Conservation (phyloP, 2,797 vertebrate genomes). For the Setipinna tenuifilis region DNA sequence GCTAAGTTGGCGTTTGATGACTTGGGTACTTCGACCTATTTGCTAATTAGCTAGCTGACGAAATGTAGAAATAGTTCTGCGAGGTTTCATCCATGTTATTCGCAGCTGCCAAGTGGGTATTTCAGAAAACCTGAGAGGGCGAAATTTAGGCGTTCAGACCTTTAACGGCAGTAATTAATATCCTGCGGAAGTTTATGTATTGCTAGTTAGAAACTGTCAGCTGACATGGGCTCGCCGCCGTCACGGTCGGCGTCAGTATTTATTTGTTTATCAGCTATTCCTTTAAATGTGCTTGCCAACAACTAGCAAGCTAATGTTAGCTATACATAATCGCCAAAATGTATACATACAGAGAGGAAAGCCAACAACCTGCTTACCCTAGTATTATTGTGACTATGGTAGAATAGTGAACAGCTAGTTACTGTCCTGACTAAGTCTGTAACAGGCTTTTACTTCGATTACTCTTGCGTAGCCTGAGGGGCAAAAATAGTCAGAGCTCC, state of each 20-base stretch:
- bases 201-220: background rate
- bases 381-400: background rate
- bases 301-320: constrained; percentile 15
- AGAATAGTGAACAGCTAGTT: background rate
- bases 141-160: background rate
- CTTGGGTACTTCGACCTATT: background rate
- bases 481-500: background rate
- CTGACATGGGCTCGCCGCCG: background rate
- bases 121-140: background rate
- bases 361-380: background rate
- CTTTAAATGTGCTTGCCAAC: background rate
- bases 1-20: background rate
- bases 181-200: background rate
- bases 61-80: background rate
- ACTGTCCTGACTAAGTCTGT: too few relatives aligned
- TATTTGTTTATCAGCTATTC: background rate
- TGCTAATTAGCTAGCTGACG: background rate
- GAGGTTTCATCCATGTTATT: background rate
- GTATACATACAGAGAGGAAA: background rate
- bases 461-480: too few relatives aligned
- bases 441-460: too few relatives aligned
- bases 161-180: background rate
- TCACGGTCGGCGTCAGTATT: background rate
- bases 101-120: background rate
- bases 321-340: background rate